A percentile compares a stretch with the other conserved stretches of the same genome.
Evolutionary conservation across 2,888 invertebrate genomes (phyloP).

Genomic region (Dasysyrphus tricinctus): DNA sequence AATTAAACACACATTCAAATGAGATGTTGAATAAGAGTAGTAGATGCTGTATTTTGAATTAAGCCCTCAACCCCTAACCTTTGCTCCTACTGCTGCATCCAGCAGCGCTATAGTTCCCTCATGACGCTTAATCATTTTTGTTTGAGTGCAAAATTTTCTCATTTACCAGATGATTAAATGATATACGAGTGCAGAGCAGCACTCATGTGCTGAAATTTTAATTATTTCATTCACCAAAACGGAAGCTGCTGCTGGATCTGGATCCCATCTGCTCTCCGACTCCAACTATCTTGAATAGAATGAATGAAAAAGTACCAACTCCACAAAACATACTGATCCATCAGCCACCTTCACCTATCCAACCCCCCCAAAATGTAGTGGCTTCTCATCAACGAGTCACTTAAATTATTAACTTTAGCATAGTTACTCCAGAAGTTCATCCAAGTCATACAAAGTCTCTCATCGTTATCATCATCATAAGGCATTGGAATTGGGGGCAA

Average conservation of each 20-base stretch:
- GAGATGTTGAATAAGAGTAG: constrained; percentile 47
- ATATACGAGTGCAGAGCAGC: constrained; percentile 62
- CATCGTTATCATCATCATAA: constrained; percentile 15
- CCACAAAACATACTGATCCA: constrained; percentile 17
- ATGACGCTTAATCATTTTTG: constrained; percentile 69
- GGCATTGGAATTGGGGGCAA: constrained; percentile 9
- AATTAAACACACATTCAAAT: constrained; percentile 72
- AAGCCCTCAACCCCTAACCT: not conserved
- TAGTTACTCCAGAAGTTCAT: constrained; percentile 52
- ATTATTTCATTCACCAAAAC: constrained; percentile 72
- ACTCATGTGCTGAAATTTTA: constrained; percentile 74
- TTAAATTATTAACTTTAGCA: constrained; percentile 71
- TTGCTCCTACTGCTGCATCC: not conserved
- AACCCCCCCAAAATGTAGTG: constrained; percentile 5
- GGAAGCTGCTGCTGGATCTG: constrained; percentile 41
- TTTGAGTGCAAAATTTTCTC: constrained; percentile 75
- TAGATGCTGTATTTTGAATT: not conserved
- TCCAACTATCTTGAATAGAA: not conserved
- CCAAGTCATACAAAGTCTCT: constrained; percentile 23
- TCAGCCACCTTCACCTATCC: not conserved
- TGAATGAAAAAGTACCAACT: constrained; percentile 57
- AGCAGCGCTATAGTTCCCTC: not conserved
- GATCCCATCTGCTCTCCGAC: constrained; percentile 33
- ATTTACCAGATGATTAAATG: constrained; percentile 75
- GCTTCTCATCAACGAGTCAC: constrained; percentile 65